Evolutionary conservation across 2,113 vertebrate species (phyloP).

Genomic region (Crypturellus undulatus): DNA sequence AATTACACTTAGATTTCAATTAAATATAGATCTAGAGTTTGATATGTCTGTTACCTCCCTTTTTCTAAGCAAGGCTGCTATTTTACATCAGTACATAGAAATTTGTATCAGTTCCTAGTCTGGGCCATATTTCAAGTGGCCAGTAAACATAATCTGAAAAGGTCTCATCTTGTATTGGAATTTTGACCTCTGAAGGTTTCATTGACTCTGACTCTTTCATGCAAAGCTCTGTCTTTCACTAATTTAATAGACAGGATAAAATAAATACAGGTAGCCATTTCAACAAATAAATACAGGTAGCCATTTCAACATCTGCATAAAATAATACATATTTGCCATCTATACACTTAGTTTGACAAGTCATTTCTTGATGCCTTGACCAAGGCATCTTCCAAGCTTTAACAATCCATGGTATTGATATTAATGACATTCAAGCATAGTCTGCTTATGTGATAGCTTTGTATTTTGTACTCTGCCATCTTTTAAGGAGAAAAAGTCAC

Average conservation of each 20-base stretch:
- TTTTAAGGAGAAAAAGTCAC: background rate
- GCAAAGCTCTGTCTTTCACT: background rate
- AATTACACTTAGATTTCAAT: background rate
- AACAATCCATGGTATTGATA: background rate
- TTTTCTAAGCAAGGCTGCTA: background rate
- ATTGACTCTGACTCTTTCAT: background rate
- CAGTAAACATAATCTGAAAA: background rate
- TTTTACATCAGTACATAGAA: slow-evolving; percentile 5
- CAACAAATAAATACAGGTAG: background rate
- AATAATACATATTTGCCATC: background rate
- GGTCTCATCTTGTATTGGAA: background rate
- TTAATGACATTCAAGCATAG: background rate
- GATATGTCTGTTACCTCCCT: background rate
- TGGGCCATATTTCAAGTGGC: background rate
- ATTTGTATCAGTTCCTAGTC: background rate
- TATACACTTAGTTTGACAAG: background rate
- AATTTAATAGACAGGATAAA: background rate
- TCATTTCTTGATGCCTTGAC: background rate
- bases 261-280: background rate
- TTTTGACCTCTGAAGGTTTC: background rate
- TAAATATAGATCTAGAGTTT: background rate
- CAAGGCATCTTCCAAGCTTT: background rate
- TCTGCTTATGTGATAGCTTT: background rate
- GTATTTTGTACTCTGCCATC: background rate
- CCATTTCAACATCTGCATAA: background rate